phyloP scores from a whole-genome alignment of 2,797 vertebrate genomes.

The Ptychobarbus kaznakovi region DNA sequence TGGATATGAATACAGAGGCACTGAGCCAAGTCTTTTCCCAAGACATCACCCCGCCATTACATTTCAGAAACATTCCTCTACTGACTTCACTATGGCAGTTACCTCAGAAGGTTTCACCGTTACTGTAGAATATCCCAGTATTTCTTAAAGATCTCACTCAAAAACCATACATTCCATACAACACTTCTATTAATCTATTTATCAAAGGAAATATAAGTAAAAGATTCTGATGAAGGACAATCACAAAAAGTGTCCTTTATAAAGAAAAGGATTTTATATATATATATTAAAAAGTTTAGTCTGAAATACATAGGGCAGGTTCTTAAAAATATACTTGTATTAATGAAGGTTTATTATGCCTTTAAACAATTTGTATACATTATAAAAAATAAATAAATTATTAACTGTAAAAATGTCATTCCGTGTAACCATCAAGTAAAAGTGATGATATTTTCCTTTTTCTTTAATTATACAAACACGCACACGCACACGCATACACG shows the following conservation, averaged over 20 bases:
- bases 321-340: not conserved
- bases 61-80: slow-evolving; percentile 14
- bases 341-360: not conserved
- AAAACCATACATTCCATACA: not conserved
- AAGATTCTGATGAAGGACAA: not conserved
- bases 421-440: too few relatives aligned
- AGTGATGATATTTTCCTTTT: not conserved
- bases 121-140: not conserved
- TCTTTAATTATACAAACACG: not conserved
- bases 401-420: too few relatives aligned
- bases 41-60: slow-evolving; percentile 32
- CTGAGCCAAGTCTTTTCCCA: slow-evolving; percentile 47
- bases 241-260: not conserved
- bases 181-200: not conserved
- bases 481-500: too few relatives aligned
- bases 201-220: not conserved
- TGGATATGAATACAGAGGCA: slow-evolving; percentile 29
- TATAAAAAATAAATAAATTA: not conserved
- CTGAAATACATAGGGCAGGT: not conserved
- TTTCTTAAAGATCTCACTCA: slow-evolving; percentile 9
- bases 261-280: not conserved
- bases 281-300: not conserved
- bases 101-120: not conserved
- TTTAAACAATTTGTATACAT: not conserved
- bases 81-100: slow-evolving; percentile 22